These are phyloP conservation scores for Rhyacichthys aspro DNA, from an alignment of 2,797 vertebrate genomes.

Conservation along the genomic window DNA sequence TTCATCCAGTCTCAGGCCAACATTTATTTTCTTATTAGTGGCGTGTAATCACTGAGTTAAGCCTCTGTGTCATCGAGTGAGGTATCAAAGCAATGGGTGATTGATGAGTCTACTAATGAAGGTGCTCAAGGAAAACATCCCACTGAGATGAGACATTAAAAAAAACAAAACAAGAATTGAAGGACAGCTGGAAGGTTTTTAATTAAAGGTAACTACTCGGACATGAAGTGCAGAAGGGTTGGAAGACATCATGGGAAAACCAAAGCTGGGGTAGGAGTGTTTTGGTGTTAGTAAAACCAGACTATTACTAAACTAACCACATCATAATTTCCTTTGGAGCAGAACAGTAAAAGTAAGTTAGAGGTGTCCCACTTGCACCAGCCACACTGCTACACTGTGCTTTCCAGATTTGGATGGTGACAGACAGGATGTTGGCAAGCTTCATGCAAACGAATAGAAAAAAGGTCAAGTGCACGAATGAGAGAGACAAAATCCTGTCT, in stretches of 20 bases:
- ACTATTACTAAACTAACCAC: too few species aligned
- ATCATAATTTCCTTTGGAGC: too few species aligned
- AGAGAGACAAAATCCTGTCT: constrained; percentile 31
- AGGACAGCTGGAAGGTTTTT: constrained; percentile 18
- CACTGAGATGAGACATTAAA: constrained; percentile 4
- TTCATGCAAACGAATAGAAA: not conserved
- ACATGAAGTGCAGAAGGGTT: not conserved
- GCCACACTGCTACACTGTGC: too few species aligned
- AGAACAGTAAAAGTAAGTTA: too few species aligned
- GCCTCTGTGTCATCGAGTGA: constrained; percentile 34
- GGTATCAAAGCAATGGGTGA: constrained; percentile 57
- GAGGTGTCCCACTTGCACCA: too few species aligned
- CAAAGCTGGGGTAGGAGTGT: not conserved
- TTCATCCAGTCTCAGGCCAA: constrained; percentile 51
- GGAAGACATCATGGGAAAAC: not conserved
- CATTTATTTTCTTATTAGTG: constrained; percentile 71
- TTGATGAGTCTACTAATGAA: constrained; percentile 55
- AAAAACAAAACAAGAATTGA: constrained; percentile 17
- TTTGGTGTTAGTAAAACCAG: too few species aligned
- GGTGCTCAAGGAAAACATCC: constrained; percentile 38
- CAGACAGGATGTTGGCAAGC: constrained; percentile 11
- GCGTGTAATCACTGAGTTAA: constrained; percentile 55
- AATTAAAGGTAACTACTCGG: constrained; percentile 24
- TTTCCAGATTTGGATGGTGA: not conserved
- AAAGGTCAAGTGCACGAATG: constrained; percentile 32